Evolutionary conservation across 2,113 vertebrate genomes (phyloP).

Genomic region (Marcusenius ussheri): DNA sequence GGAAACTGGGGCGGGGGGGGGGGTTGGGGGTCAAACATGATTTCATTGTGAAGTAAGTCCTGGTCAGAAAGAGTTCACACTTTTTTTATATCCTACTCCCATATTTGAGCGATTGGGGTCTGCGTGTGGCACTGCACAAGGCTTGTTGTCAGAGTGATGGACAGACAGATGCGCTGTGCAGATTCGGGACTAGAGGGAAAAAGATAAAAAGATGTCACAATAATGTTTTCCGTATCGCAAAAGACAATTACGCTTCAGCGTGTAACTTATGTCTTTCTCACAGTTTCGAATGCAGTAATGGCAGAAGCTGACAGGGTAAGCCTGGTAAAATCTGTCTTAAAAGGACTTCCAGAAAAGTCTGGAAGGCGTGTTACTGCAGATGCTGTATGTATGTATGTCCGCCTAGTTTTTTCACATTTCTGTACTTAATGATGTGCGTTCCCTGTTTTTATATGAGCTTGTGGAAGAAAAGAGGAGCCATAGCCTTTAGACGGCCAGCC

Average conservation of each 20-base stretch:
- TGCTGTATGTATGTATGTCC: not conserved
- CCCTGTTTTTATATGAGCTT: slow-evolving; percentile 2
- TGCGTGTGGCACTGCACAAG: slow-evolving; percentile 22
- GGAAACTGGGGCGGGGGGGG: not conserved
- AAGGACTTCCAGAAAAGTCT: not conserved
- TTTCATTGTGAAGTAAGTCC: not conserved
- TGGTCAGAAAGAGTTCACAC: not conserved
- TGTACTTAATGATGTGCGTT: not conserved
- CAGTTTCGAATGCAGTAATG: not conserved
- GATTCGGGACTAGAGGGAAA: not conserved
- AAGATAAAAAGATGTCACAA: not conserved
- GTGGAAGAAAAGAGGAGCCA: not conserved
- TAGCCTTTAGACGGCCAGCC: not conserved
- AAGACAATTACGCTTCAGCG: not conserved
- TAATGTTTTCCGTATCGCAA: not conserved
- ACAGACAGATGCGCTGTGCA: not conserved
- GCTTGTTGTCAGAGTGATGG: not conserved
- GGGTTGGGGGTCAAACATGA: not conserved
- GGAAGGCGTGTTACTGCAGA: not conserved
- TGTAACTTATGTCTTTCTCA: not conserved
- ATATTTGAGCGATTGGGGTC: not conserved
- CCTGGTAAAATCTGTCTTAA: not conserved
- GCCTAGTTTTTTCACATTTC: not conserved
- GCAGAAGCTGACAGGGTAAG: not conserved
- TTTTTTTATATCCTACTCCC: not conserved